phyloP scores from a whole-genome alignment of 2,888 invertebrate genomes.

The Emmelina monodactyla region DNA sequence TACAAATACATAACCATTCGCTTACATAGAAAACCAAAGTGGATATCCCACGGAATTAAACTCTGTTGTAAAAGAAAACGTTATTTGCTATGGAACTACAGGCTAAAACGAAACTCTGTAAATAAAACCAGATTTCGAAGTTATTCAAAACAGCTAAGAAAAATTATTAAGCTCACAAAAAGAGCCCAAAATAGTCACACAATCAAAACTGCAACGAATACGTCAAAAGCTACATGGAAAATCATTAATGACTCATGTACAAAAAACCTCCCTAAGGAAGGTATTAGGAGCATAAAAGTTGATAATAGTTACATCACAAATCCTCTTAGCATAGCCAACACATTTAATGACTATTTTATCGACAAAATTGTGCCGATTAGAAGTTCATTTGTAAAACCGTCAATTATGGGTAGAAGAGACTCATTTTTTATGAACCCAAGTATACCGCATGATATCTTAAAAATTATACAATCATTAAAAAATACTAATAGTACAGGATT shows the following conservation, averaged over 20 bases:
- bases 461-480: not conserved
- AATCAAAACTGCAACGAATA: slow-evolving; percentile 2
- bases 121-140: slow-evolving; percentile 2
- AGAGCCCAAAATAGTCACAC: slow-evolving; percentile 3
- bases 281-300: not conserved
- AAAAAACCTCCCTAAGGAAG: not conserved
- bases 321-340: slow-evolving; percentile 1
- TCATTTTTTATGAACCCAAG: slow-evolving; percentile 1
- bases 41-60: slow-evolving; percentile 4
- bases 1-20: not conserved
- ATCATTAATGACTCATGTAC: slow-evolving; percentile 5
- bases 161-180: slow-evolving; percentile 6
- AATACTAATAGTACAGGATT: not conserved
- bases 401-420: too few species aligned
- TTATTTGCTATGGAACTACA: slow-evolving; percentile 2
- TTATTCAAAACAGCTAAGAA: slow-evolving; percentile 3
- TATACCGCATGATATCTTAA: not conserved
- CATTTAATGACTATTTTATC: slow-evolving; percentile 5
- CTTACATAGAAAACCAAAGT: not conserved
- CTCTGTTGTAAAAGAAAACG: slow-evolving; percentile 3
- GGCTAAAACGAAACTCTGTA: not conserved
- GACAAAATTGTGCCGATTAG: too few species aligned
- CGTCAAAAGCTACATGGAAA: slow-evolving; percentile 5
- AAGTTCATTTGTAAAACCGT: too few species aligned
- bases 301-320: not conserved